Percentiles rank a stretch among this genome's conserved stretches.
phyloP scores from a whole-genome alignment of 2,113 vertebrate species.

The Anser brachyrhynchus region DNA sequence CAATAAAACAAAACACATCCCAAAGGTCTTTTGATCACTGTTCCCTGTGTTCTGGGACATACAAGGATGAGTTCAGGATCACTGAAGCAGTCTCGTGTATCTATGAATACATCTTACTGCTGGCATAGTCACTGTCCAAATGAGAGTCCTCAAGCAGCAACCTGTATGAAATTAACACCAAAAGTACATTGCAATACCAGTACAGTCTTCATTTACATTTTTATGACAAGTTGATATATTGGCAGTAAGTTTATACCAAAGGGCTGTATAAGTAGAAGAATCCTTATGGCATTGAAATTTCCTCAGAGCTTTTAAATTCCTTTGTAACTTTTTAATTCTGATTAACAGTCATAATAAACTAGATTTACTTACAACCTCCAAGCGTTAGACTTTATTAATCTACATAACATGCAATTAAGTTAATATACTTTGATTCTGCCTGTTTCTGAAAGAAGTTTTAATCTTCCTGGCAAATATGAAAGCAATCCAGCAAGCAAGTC shows the following conservation, averaged over 20 bases:
- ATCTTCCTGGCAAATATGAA: not conserved
- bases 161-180: not conserved
- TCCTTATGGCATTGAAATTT: not conserved
- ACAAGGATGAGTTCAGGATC: not conserved
- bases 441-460: conserved; percentile 23
- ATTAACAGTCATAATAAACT: conserved; percentile 55
- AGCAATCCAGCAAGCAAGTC: not conserved
- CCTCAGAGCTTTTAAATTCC: conserved; percentile 21
- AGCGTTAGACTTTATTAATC: conserved; percentile 43
- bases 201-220: conserved; percentile 7
- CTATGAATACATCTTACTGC: not conserved
- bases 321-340: conserved; percentile 34
- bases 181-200: not conserved
- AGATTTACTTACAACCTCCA: conserved; percentile 33
- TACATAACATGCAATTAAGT: conserved; percentile 46
- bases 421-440: not conserved
- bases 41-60: not conserved
- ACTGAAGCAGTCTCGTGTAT: not conserved
- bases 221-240: conserved; percentile 10
- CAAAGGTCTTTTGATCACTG: not conserved
- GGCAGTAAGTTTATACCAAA: not conserved
- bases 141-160: not conserved
- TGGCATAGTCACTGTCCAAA: not conserved
- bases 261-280: not conserved
- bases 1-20: not conserved